A percentile compares a stretch with the other conserved stretches of the same genome.
Evolutionary conservation across 2,797 vertebrate genomes (phyloP).

Genomic region (Alectoris magna): DNA sequence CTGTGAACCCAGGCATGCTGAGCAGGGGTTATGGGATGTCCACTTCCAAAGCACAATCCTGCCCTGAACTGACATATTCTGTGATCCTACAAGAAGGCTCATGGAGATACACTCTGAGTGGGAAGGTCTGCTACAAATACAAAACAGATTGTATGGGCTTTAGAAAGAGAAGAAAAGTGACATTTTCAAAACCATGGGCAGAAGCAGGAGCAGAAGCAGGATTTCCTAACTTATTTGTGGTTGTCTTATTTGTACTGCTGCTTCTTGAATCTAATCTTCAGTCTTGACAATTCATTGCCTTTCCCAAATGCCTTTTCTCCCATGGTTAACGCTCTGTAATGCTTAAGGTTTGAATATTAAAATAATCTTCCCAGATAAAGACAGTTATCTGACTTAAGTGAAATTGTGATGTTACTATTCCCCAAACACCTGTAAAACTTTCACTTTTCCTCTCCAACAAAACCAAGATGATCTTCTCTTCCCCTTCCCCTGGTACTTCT

Average conservation of each 20-base stretch:
- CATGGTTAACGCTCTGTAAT: not conserved
- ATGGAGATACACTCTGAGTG: not conserved
- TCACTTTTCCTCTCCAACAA: slow-evolving; percentile 30
- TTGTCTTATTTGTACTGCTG: not conserved
- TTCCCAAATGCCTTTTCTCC: not conserved
- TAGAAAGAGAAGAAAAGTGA: not conserved
- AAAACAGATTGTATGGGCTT: not conserved
- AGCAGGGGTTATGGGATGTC: not conserved
- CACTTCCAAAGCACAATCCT: not conserved
- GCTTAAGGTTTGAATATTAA: not conserved
- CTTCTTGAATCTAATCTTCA: slow-evolving; percentile 42
- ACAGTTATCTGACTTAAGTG: not conserved
- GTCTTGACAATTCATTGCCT: not conserved
- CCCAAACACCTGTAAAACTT: slow-evolving; percentile 25
- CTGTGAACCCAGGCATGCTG: not conserved
- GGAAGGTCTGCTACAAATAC: not conserved
- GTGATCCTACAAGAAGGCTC: not conserved
- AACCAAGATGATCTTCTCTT: slow-evolving; percentile 23
- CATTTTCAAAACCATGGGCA: not conserved
- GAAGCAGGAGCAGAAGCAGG: not conserved
- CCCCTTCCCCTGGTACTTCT: not conserved
- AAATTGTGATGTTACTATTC: slow-evolving; percentile 14
- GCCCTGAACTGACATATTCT: not conserved
- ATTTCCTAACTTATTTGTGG: not conserved
- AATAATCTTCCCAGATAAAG: not conserved